Base-by-base conservation (phyloP, 2,113 vertebrate genomes). In the Triplophysa siluroides region DNA sequence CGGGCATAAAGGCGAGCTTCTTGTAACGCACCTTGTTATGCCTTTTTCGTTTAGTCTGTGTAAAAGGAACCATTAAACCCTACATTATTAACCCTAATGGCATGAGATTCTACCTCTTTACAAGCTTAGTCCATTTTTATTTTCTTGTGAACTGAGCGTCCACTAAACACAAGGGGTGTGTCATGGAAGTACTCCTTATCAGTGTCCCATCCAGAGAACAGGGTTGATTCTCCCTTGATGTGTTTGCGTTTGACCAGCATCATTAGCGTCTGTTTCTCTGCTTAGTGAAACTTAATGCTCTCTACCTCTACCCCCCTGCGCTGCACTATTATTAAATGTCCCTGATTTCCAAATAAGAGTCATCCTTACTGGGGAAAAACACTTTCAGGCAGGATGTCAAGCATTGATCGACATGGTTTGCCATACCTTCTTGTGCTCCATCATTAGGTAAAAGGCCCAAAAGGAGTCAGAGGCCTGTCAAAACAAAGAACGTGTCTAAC, bases 321-420 rank as follows among this genome's bases (percentile, higher is more conserved):
- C 83, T 82, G 81, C 73, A 78, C 87, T 88, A 88, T 88, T 87
- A 88, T 88, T 88, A 88, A 87, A 81, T 81, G 84, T 76, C 83
- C 87, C 78, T 84, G 68, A 86, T 88, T 85, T 83, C 66, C 79
- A 84, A 87, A 84, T 75, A 80, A 81, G 79, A 78, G 45, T 65
- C 79, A 69, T 67, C 56, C 70, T 63, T 24, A 52, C 75, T 79
- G 74, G 61, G 77, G 77, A 70, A 77, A 63, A 75, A 78, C 76
- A 82, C 83, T 85, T 68, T 78, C 64, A 83, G 81, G 60, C 79
- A 85, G 83, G 78, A 83, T 81, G 84, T 81, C 83, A 75, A 54
- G 62, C 81, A 84, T 88, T 83, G 84, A 86, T 81, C 79, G 43
- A 78, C 54, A 74, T 52, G 72, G 79, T 77, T 67, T 33, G 67